Base-by-base conservation (phyloP, 2,888 invertebrate genomes). In the Mesopsocus fuscifrons region DNA sequence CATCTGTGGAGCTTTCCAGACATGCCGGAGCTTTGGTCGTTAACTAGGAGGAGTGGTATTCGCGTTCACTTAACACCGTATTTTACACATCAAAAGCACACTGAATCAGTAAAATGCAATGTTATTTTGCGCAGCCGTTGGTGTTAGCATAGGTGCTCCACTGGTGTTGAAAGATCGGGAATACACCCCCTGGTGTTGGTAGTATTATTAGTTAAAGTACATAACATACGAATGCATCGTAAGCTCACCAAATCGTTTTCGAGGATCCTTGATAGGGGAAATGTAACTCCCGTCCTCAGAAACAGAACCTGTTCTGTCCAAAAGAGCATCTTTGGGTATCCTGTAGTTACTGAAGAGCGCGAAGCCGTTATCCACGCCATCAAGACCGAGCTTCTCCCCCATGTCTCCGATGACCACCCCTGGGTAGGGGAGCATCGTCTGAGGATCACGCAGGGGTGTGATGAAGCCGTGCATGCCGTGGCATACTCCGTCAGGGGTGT, bases 361-460 rank as follows among this genome's bases (percentile, higher is more conserved):
- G 51, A 66, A 65, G 62, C 70, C 71, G 55, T 71, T 71, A 50
- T 70, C 70, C 11, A 69, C 47, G 3, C 66, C 68, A 53, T 69
- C 65, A 42, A 64, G 59, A 5, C 68, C 69, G 17, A 66, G 52
- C 52, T 71, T 71, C 46, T 62, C 61, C 3, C 71, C 69, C 66
- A 69, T 66, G 48, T 71, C 69, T 2, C 68, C 68, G 15, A 69
- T 63, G 8, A 60, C 56, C 6, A 71, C 58, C 3, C 69, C 68
- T 3, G 67, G 65, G 47, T 51, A 56, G 3, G 60, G 53, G 16
- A 49, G 42, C 34, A 60, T 51, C 2, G 59, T 60, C 20, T 49
- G 47, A 1, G 56, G 55, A 48, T 61, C 55, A 8, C 63, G 53
- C 17, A 71, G 53, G 2, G 64, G 67, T 2, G 67, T 64, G 5